Conservation (phyloP, 2,797 vertebrate species). For the Sebastes diaconus region DNA sequence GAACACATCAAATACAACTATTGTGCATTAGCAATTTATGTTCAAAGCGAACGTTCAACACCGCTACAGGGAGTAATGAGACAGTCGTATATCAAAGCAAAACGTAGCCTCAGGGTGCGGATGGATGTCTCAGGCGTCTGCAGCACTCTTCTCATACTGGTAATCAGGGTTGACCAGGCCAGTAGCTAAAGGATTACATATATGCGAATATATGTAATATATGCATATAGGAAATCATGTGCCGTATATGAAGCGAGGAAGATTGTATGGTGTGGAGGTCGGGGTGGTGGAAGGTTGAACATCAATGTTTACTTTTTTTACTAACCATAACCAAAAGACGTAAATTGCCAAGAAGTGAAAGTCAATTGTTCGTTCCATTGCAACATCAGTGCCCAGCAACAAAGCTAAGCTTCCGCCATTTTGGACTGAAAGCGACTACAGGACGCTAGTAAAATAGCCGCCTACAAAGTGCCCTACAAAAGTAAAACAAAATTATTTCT, state of each 20-base stretch:
- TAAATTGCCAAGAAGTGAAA: no score
- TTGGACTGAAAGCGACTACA: no score
- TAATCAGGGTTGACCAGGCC: neutral
- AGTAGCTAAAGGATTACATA: neutral
- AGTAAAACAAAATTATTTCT: no score
- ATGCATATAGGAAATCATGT: neutral
- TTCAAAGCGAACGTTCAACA: slow-evolving; percentile 14
- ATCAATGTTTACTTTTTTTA: no score
- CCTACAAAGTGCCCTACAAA: no score
- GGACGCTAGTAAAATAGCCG: no score
- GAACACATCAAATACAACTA: neutral
- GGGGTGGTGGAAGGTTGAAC: neutral
- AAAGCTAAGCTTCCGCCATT: no score
- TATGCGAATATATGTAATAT: no score
- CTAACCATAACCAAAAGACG: no score
- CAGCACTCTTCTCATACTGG: neutral
- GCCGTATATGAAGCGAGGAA: neutral
- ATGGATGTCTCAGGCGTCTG: neutral
- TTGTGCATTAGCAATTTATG: slow-evolving; percentile 12
- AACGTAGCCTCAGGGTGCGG: neutral
- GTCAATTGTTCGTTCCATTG: no score
- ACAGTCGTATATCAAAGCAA: slow-evolving; percentile 6
- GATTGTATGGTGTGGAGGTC: neutral
- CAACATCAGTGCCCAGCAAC: no score
- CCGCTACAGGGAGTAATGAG: neutral